Conservation (phyloP, 2,888 invertebrate species). For the Eristalinus sepulchralis region DNA sequence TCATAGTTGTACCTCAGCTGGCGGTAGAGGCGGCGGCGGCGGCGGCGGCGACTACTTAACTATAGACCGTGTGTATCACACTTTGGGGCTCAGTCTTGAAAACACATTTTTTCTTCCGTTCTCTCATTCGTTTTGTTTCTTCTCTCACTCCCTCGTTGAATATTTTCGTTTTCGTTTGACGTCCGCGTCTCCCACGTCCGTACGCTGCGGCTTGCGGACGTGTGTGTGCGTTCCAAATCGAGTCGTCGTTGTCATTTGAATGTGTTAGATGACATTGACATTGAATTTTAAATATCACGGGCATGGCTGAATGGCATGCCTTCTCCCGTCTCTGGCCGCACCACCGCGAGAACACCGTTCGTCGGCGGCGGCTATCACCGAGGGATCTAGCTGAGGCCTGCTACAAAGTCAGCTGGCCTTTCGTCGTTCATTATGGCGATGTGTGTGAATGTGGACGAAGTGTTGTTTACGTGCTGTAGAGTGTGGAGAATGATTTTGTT, state of each 20-base stretch:
- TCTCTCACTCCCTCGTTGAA: not conserved
- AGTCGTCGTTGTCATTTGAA: slow-evolving; percentile 47
- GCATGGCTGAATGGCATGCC: slow-evolving; percentile 38
- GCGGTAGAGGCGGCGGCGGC: not conserved
- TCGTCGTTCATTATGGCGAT: not conserved
- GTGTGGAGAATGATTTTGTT: not conserved
- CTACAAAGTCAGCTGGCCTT: slow-evolving; percentile 62
- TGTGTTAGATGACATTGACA: slow-evolving; percentile 71
- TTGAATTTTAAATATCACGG: slow-evolving; percentile 71
- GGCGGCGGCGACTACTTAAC: too few relatives aligned
- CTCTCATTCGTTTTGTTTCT: slow-evolving; percentile 1
- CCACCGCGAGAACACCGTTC: slow-evolving; percentile 1
- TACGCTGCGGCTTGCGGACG: not conserved
- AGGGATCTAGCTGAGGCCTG: slow-evolving; percentile 15
- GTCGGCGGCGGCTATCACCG: not conserved
- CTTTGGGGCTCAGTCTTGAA: slow-evolving; percentile 20
- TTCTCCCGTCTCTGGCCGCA: not conserved
- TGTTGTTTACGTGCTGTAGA: slow-evolving; percentile 37
- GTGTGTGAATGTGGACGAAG: not conserved
- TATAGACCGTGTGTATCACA: not conserved
- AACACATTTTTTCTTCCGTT: slow-evolving; percentile 31
- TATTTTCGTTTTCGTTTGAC: slow-evolving; percentile 63
- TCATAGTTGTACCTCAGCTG: not conserved
- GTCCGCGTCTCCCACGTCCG: not conserved
- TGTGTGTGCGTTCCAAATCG: slow-evolving; percentile 47